phyloP scores from a whole-genome alignment of 2,888 invertebrate species.

The Coremacera marginata region DNA sequence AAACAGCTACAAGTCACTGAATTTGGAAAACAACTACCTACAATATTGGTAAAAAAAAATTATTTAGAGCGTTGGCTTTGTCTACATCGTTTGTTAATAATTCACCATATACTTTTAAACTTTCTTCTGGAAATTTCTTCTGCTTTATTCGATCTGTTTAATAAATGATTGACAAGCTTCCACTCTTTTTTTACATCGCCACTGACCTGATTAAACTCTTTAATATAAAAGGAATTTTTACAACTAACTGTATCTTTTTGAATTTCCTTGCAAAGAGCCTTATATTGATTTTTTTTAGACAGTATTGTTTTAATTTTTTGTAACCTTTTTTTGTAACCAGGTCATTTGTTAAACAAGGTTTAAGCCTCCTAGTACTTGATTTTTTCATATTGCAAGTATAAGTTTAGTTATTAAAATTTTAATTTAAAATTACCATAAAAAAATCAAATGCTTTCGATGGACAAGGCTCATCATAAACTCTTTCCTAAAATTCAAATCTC shows the following conservation, averaged over 20 bases:
- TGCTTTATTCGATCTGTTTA: not conserved
- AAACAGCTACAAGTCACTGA: not conserved
- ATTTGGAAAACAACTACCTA: not conserved
- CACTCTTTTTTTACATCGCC: not conserved
- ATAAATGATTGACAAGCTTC: not conserved
- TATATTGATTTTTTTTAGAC: too few species aligned
- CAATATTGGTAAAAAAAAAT: not conserved
- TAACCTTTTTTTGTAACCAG: not conserved
- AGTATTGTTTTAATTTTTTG: not conserved
- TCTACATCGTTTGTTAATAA: too few species aligned
- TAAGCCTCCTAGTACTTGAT: not conserved
- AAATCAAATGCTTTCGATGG: too few species aligned
- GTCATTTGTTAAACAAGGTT: not conserved
- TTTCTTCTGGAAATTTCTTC: not conserved
- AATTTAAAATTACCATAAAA: not conserved
- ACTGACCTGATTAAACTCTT: too few species aligned
- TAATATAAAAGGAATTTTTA: not conserved
- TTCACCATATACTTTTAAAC: not conserved
- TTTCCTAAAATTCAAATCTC: not conserved
- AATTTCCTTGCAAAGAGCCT: not conserved
- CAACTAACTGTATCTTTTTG: not conserved
- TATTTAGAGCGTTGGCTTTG: not conserved
- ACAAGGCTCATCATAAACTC: not conserved
- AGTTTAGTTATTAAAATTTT: not conserved
- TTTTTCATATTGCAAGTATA: not conserved